Evolutionary conservation across 2,888 invertebrate genomes (phyloP).

Genomic region (Andrena marginata): DNA sequence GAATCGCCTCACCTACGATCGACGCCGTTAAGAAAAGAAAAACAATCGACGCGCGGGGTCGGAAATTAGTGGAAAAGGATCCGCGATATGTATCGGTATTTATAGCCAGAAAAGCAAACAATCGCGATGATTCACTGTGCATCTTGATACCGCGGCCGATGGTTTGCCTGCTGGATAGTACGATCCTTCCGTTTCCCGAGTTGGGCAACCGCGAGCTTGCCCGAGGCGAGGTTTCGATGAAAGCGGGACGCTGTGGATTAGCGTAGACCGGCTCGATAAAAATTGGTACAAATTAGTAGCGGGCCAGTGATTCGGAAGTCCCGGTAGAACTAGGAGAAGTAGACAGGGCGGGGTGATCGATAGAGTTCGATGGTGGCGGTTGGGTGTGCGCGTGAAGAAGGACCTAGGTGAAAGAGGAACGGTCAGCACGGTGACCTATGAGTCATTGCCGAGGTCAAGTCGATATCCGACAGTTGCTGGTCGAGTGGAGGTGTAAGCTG

Average conservation of each 20-base stretch:
- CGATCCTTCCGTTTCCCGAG: background rate
- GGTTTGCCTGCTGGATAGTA: background rate
- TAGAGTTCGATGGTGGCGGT: slow-evolving; percentile 6
- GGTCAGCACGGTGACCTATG: slow-evolving; percentile 61
- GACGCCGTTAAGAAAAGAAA: background rate
- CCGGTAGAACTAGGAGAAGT: slow-evolving; percentile 14
- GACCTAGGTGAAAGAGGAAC: slow-evolving; percentile 58
- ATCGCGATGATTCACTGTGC: slow-evolving; percentile 27
- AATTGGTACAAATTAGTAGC: background rate
- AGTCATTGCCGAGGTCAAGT: slow-evolving; percentile 74
- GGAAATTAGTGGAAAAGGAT: slow-evolving; percentile 3
- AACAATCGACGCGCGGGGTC: background rate
- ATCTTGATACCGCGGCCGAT: background rate
- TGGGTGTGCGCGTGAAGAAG: slow-evolving; percentile 24
- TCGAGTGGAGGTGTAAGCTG: slow-evolving; percentile 28
- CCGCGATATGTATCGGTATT: slow-evolving; percentile 12
- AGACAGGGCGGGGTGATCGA: slow-evolving; percentile 20
- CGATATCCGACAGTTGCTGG: slow-evolving; percentile 60
- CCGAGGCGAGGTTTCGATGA: background rate
- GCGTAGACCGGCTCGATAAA: background rate
- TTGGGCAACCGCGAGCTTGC: background rate
- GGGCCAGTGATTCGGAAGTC: slow-evolving; percentile 23
- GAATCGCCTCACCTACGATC: no score
- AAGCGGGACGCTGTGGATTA: background rate
- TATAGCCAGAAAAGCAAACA: slow-evolving; percentile 27